phyloP scores from a whole-genome alignment of 2,113 vertebrate genomes.

The Falco punctatus region DNA sequence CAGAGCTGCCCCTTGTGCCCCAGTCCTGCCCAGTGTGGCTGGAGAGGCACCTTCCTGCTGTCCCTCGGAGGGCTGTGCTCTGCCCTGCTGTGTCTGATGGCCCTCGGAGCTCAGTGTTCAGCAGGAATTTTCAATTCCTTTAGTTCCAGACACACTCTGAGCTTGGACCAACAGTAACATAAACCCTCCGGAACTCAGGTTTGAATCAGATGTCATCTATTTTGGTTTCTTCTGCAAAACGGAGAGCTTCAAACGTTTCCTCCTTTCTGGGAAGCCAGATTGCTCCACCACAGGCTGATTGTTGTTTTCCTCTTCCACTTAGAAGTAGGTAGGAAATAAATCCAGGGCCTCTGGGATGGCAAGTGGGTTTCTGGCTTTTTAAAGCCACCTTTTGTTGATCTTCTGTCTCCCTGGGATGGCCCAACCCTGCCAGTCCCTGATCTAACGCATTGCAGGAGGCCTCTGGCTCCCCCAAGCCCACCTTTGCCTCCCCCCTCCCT shows the following conservation, averaged over 20 bases:
- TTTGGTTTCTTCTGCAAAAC: not conserved
- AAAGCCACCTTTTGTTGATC: not conserved
- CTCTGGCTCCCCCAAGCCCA: not conserved
- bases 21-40: not conserved
- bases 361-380: not conserved
- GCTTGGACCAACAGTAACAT: not conserved
- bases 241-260: not conserved
- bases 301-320: not conserved
- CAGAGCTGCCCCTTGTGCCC: not conserved
- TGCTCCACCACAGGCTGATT: not conserved
- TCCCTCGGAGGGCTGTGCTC: not conserved
- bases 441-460: not conserved
- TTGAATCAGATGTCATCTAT: not conserved
- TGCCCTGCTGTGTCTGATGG: not conserved
- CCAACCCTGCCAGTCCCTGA: not conserved
- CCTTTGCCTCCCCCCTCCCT: not conserved
- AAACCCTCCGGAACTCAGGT: not conserved
- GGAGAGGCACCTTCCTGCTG: not conserved
- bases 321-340: not conserved
- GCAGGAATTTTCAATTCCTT: not conserved
- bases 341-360: not conserved
- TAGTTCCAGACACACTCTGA: not conserved
- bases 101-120: fast-evolving
- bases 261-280: not conserved
- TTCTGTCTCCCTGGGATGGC: not conserved